These are phyloP conservation scores for Knipowitschia caucasica DNA, from an alignment of 2,797 vertebrate genomes.

Conservation along the genomic window DNA sequence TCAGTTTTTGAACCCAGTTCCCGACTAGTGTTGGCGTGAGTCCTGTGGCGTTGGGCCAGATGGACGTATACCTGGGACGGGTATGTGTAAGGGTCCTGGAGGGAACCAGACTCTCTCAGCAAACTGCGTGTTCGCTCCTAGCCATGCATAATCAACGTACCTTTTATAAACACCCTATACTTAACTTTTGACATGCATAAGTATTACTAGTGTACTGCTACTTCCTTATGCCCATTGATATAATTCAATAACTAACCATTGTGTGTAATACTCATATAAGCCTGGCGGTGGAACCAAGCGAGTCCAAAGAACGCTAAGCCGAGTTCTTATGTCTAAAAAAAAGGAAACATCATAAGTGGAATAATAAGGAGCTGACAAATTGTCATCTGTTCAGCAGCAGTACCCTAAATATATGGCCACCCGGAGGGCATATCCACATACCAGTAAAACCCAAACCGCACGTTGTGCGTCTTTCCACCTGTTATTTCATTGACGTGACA, in stretches of 20 bases:
- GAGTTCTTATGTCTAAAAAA: constrained; percentile 40
- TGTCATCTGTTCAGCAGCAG: neutral
- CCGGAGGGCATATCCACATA: neutral
- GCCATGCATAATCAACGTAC: constrained; percentile 28
- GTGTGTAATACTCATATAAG: constrained; percentile 47
- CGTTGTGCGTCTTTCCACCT: neutral
- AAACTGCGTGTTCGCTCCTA: constrained; percentile 81
- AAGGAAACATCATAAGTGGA: constrained; percentile 63
- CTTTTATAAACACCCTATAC: neutral
- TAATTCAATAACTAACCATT: constrained; percentile 42
- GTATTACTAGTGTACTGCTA: too few relatives aligned
- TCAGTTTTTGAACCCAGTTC: constrained; percentile 85
- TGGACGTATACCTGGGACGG: constrained; percentile 80
- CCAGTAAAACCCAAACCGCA: neutral
- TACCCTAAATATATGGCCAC: neutral
- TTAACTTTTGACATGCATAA: neutral
- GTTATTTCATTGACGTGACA: neutral
- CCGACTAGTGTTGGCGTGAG: constrained; percentile 83
- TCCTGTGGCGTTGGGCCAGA: constrained; percentile 79
- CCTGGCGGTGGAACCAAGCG: constrained; percentile 46
- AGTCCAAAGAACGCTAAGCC: constrained; percentile 29
- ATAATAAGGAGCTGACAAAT: constrained; percentile 40
- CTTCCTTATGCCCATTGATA: constrained; percentile 23
- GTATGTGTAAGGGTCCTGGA: constrained; percentile 83
- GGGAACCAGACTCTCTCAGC: constrained; percentile 82